Base-by-base conservation (phyloP, 2,888 invertebrate genomes). In the Volucella inflata region DNA sequence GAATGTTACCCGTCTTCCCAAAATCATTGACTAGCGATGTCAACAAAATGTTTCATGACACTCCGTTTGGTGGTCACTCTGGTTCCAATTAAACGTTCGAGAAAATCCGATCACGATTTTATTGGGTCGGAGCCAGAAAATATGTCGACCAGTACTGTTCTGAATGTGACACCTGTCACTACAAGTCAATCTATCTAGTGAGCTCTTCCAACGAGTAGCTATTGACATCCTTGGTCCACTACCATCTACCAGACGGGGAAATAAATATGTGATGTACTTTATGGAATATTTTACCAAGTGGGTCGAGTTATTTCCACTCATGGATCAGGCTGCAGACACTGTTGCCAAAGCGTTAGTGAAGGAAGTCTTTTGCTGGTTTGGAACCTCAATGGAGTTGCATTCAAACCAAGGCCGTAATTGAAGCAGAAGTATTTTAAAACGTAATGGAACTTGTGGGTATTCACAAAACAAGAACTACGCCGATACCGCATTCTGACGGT, bases 331-430 rank as follows among this genome's bases (percentile, higher is more conserved):
- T 0, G 53, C 67, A 1, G 42, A 44, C 11, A 30, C 30, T 8
- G 42, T 67, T 4, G 40, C 53, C 8, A 42, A 30, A 53, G 42
- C 40, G 14, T n/a, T 67, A 44, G 44, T 53, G 8, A 21, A 53
- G 8, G 53, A 67, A 30, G 53, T 51, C 2, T 53, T 67, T 14
- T 67, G 17, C 10, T n/a, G 17, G n/a, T 67, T 53, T 53, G 53
- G 67, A 14, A 21, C 44, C 1, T 53, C 67, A 42, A 42, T 53
- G 17, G 67, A 57, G 2, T 10, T 57, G 40, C 57, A 57, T 40
- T 57, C 57, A 10, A 40, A 40, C 14, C 36, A 57, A 9, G 38
- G 40, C 16, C 57, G 57, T 11, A 57, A 57, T 38, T 36, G 38
- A 40, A 36, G 36, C 14, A 38, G 12, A 16, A 10, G 11, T 40